Evolutionary conservation across 2,888 invertebrate genomes (phyloP), one percentile per base, ranked within the genome.

Genomic region (Drosophila cracens): DNA sequence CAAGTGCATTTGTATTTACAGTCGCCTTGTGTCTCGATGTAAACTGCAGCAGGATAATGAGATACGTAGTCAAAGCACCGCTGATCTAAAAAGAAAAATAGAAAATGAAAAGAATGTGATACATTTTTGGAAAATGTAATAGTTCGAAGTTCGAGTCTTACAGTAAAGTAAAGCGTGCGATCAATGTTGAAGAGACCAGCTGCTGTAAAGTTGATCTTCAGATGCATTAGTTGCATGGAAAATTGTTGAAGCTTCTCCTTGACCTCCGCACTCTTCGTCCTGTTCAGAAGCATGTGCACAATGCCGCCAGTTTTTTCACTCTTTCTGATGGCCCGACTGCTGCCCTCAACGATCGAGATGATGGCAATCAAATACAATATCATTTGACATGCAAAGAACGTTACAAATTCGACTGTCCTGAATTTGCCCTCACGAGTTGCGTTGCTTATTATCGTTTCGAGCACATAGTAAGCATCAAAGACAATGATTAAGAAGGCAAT

Each of bases 181-280:
- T 94, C 93, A 40, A 94, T 92, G 38, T 92, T 91, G 56, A 94
- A 93, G 31, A 94, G 86, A 6, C 93, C 93, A n/a, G 92, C 93
- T 0, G 93, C 93, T 0, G 93, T 93, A 57, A 94, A 93, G 54
- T 91, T 91, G 10, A 93, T 92, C 83, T 93, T 93, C 56, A 93
- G 79, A 68, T 93, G 92, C 73, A 93, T 73, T 53, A 94, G 61
- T 70, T 93, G 93, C 86, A 93, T 83, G 11, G 93, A 94, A 70
- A 93, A 92, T 38, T 92, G 91, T 49, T 92, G 91, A 10, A 93
- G 65, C 21, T 92, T 93, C 25, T 92, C 92, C 46, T 91, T 92
- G 43, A 92, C 90, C 53, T 92, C 91, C 1, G 85, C 76, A 73
- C 81, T 90, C 52, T 90, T 92, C 3, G 92, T 90, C 38, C 90